A percentile compares a stretch with the other conserved stretches of the same genome.
Conservation (phyloP, 2,888 invertebrate species). For the Himalopsyche tibetana region DNA sequence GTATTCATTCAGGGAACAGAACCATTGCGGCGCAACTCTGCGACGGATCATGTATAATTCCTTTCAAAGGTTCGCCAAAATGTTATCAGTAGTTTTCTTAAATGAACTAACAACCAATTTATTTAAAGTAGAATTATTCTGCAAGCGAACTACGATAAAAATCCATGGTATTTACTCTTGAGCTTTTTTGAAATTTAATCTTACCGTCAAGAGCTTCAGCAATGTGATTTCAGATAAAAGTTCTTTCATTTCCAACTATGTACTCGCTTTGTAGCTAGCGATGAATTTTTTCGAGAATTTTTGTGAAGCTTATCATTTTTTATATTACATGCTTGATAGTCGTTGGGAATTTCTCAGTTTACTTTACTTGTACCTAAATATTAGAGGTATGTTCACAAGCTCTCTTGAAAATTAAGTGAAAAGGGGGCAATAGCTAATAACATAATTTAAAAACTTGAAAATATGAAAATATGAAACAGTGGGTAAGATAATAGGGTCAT, state of each 20-base stretch:
- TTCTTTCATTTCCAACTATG: conserved; percentile 13
- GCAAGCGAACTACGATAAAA: background rate
- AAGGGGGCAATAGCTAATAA: too few species aligned
- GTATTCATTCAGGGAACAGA: too few species aligned
- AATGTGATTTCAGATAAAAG: background rate
- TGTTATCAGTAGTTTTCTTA: too few species aligned
- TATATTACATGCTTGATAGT: conserved; percentile 5
- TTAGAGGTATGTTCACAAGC: too few species aligned
- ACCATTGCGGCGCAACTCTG: too few species aligned
- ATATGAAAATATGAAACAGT: too few species aligned
- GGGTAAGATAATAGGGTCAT: too few species aligned
- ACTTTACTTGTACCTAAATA: background rate
- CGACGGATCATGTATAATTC: too few species aligned
- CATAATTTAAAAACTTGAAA: too few species aligned
- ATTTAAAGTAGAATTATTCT: background rate
- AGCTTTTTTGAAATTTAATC: background rate
- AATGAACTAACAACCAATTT: too few species aligned
- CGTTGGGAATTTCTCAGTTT: background rate
- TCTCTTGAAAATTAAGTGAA: too few species aligned
- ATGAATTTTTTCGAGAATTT: conserved; percentile 28
- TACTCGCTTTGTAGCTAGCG: background rate
- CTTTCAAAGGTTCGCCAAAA: too few species aligned
- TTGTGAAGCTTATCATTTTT: conserved; percentile 10
- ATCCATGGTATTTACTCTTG: background rate
- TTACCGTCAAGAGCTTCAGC: background rate